Evolutionary conservation across 2,888 invertebrate species (phyloP).

Genomic region (Colostygia pectinataria): DNA sequence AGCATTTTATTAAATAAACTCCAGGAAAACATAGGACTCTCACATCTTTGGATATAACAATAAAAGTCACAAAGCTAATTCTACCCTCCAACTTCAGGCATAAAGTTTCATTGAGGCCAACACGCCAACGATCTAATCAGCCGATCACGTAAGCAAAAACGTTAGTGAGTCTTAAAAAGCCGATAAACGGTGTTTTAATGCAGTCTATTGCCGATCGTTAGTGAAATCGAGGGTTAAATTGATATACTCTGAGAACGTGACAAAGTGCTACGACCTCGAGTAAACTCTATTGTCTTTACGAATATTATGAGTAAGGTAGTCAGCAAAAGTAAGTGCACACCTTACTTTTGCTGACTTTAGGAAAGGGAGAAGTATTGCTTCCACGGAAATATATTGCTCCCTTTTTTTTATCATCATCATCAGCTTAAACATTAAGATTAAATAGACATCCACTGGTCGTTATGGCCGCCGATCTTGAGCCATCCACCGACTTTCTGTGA

Average conservation of each 20-base stretch:
- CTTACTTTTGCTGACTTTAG: no score
- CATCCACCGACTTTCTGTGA: no score
- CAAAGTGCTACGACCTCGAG: slow-evolving; percentile 7
- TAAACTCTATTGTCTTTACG: not conserved
- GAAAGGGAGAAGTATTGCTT: slow-evolving; percentile 1
- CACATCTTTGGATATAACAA: not conserved
- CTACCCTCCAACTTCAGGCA: slow-evolving; percentile 10
- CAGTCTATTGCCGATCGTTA: slow-evolving; percentile 22
- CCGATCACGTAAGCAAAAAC: slow-evolving; percentile 26
- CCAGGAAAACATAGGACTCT: no score
- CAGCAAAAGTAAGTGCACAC: no score
- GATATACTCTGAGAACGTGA: slow-evolving; percentile 20
- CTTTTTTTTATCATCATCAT: no score
- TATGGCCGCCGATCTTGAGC: no score
- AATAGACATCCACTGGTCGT: no score
- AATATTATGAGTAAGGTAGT: no score
- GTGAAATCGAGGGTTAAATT: slow-evolving; percentile 26
- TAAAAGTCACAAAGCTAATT: slow-evolving; percentile 4
- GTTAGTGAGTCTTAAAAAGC: slow-evolving; percentile 23
- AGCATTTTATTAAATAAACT: no score
- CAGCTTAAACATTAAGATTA: no score
- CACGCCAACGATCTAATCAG: slow-evolving; percentile 26
- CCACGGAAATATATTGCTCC: no score
- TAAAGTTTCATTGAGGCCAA: slow-evolving; percentile 22
- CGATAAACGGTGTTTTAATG: slow-evolving; percentile 25